phyloP scores from a whole-genome alignment of 1,140 invertebrate genomes.

The Brachionus paranguensis region DNA sequence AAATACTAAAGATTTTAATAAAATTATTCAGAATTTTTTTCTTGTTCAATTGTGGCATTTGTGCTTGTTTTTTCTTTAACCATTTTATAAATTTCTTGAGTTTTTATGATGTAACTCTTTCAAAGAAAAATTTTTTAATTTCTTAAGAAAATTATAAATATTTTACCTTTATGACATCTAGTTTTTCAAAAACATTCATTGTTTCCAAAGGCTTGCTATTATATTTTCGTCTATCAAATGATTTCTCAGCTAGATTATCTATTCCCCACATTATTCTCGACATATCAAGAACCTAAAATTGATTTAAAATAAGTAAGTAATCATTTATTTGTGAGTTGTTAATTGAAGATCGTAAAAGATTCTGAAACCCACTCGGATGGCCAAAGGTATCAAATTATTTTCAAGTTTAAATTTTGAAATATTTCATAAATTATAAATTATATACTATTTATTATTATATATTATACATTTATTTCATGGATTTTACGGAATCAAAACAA shows the following conservation, averaged over 20 bases:
- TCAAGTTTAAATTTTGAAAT: no score
- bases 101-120: not conserved
- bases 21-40: not conserved
- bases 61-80: not conserved
- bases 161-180: not conserved
- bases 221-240: not conserved
- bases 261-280: constrained; percentile 34
- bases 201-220: constrained; percentile 16
- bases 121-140: not conserved
- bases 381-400: no score
- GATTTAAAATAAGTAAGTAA: not conserved
- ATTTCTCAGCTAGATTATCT: constrained; percentile 34
- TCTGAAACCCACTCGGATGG: no score
- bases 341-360: no score
- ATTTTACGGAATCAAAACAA: no score
- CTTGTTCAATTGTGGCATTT: not conserved
- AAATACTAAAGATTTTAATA: not conserved
- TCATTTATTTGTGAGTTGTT: not conserved
- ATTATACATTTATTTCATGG: no score
- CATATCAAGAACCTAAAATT: not conserved
- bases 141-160: not conserved
- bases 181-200: constrained; percentile 9
- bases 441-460: no score
- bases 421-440: no score
- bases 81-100: not conserved